These are phyloP conservation scores for Cheilosia vulpina DNA, from an alignment of 2,888 invertebrate species.

Conservation along the genomic window DNA sequence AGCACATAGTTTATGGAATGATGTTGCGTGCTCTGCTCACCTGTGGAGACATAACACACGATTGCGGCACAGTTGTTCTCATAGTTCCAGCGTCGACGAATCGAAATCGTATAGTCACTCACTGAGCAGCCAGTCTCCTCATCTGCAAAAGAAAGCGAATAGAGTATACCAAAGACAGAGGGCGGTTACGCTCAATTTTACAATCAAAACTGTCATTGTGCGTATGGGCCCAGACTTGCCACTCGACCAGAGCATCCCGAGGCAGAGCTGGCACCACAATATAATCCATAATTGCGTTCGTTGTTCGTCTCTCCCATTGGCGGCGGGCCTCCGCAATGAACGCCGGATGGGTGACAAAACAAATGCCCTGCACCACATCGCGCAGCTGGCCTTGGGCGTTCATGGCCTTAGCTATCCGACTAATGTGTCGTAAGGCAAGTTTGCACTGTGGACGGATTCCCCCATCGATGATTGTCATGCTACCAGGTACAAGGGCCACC, in stretches of 20 bases:
- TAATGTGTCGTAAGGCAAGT: conserved; percentile 92
- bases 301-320: conserved; percentile 92
- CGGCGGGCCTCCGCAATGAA: conserved; percentile 90
- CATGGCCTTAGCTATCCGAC: conserved; percentile 91
- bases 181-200: conserved; percentile 81
- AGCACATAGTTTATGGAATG: neutral
- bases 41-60: conserved; percentile 92
- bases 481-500: conserved; percentile 94
- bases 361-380: conserved; percentile 94
- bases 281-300: conserved; percentile 94
- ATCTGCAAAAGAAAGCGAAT: conserved; percentile 84
- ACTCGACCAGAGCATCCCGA: conserved; percentile 92
- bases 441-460: conserved; percentile 93
- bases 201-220: conserved; percentile 95
- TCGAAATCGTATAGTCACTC: conserved; percentile 91
- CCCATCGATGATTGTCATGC: conserved; percentile 89
- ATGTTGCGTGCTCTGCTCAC: conserved; percentile 77
- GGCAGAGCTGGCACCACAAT: conserved; percentile 93
- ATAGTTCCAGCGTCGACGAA: conserved; percentile 94
- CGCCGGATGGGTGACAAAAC: conserved; percentile 91
- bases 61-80: conserved; percentile 94
- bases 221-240: conserved; percentile 96
- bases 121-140: conserved; percentile 95
- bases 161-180: neutral
- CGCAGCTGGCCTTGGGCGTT: conserved; percentile 90